phyloP scores from a whole-genome alignment of 2,797 vertebrate genomes.

The Corythornis leucogaster region DNA sequence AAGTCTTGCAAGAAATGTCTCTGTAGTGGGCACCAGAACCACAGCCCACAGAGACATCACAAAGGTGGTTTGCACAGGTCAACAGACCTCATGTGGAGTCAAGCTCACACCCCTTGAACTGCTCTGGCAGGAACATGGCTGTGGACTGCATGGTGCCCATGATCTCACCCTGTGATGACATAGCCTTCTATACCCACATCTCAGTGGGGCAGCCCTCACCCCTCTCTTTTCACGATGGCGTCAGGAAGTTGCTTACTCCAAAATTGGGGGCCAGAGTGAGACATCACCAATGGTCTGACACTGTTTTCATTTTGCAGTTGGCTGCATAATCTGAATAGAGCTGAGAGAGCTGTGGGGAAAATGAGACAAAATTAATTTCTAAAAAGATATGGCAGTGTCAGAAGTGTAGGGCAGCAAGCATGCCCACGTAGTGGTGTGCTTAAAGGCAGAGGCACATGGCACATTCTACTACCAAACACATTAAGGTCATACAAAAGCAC shows the following conservation, averaged over 20 bases:
- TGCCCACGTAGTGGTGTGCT: not conserved
- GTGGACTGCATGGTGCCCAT: not conserved
- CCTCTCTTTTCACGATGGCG: not conserved
- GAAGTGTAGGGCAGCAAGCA: not conserved
- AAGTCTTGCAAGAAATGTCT: not conserved
- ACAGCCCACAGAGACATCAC: accelerated
- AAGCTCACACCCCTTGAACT: accelerated
- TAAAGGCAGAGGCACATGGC: not conserved
- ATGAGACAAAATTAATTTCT: slow-evolving; percentile 18
- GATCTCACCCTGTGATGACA: accelerated
- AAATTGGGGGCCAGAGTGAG: not conserved
- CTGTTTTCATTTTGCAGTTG: slow-evolving; percentile 52
- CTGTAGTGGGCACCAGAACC: accelerated
- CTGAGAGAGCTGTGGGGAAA: not conserved
- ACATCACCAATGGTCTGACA: not conserved
- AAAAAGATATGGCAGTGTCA: not conserved
- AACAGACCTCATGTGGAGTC: accelerated
- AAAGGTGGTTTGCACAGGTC: not conserved
- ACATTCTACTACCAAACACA: not conserved
- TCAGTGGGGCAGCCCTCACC: accelerated
- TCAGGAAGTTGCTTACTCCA: not conserved
- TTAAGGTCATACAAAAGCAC: not conserved
- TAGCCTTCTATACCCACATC: accelerated
- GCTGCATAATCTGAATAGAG: slow-evolving; percentile 46
- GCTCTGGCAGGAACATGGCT: not conserved